Conservation (phyloP, 2,888 invertebrate genomes). For the Minunthozetes semirufus region DNA sequence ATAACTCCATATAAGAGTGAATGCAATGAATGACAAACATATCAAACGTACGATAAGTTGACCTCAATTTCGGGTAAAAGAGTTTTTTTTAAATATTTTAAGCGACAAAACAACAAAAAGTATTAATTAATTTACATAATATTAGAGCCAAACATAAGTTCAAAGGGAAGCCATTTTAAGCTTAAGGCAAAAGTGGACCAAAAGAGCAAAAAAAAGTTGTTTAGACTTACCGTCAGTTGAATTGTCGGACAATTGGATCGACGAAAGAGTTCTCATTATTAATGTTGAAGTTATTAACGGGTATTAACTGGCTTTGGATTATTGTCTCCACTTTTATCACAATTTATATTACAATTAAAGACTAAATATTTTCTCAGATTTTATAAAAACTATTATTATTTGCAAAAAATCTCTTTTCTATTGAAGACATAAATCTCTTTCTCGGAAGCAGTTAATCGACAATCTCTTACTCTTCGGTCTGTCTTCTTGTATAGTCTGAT, state of each 20-base stretch:
- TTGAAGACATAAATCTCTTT: no score
- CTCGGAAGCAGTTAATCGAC: no score
- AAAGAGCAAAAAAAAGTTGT: not conserved
- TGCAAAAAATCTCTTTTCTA: no score
- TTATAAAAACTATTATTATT: no score
- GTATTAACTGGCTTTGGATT: not conserved
- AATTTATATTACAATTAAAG: not conserved
- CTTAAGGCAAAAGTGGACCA: not conserved
- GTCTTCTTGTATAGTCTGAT: no score
- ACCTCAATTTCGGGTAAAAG: not conserved
- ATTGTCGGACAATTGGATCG: not conserved
- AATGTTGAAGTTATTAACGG: not conserved
- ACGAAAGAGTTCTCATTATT: conserved; percentile 13
- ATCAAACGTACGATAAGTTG: not conserved
- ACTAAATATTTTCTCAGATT: not conserved
- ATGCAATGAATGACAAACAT: not conserved
- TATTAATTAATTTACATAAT: not conserved
- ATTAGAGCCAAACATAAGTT: not conserved
- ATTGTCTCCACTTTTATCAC: conserved; percentile 11
- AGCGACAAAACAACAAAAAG: not conserved
- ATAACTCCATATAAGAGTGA: not conserved
- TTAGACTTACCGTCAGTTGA: conserved; percentile 17
- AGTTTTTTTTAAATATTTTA: not conserved
- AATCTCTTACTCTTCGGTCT: no score
- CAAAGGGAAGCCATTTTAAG: conserved; percentile 5